phyloP scores from a whole-genome alignment of 2,797 vertebrate genomes.

The Danio kyathit region DNA sequence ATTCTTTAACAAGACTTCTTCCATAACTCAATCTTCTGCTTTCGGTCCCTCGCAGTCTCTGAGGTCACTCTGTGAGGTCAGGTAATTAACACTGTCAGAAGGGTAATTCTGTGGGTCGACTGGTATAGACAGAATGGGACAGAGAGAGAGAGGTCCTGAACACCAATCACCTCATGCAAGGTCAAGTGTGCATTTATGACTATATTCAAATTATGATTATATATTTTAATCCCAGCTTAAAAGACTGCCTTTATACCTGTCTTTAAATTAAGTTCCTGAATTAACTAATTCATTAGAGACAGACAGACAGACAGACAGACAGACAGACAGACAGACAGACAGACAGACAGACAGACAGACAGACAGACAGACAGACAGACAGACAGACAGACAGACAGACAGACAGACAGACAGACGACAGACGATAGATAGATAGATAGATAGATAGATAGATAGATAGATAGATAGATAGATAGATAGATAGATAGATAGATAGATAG shows the following conservation, averaged over 20 bases:
- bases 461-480: too few species aligned
- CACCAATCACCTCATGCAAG: background rate
- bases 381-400: too few species aligned
- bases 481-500: background rate
- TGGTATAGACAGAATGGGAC: background rate
- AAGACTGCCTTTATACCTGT: background rate
- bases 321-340: too few species aligned
- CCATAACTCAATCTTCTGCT: background rate
- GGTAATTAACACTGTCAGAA: slow-evolving; percentile 14
- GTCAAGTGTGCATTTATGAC: background rate
- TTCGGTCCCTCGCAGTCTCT: background rate
- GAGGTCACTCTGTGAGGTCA: background rate
- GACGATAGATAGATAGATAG: too few species aligned
- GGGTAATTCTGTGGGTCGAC: slow-evolving; percentile 11
- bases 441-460: too few species aligned
- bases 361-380: too few species aligned
- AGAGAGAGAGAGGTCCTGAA: background rate
- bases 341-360: too few species aligned
- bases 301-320: too few species aligned
- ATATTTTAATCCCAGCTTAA: background rate
- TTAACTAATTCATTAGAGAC: background rate
- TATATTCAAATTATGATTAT: background rate
- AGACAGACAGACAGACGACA: too few species aligned
- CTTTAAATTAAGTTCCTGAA: background rate
- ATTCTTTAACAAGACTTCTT: slow-evolving; percentile 13